These are phyloP conservation scores for Beroe ovata DNA, from an alignment of 37 sponge, comb jelly and placozoan genomes.

Conservation along the genomic window DNA sequence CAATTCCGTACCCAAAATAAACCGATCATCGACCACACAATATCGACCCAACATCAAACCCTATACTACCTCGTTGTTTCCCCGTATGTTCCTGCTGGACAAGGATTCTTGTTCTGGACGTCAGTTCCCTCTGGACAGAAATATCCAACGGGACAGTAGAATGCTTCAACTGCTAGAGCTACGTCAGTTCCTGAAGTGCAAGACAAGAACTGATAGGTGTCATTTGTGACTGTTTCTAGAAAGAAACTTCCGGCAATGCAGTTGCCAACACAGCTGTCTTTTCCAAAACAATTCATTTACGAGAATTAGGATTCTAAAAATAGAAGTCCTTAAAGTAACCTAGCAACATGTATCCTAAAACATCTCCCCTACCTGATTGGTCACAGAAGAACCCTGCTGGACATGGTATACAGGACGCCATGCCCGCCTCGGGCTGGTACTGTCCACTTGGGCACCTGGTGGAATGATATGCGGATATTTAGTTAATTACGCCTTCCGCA, in stretches of 20 bases:
- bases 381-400: conserved; percentile 30
- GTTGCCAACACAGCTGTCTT: no score
- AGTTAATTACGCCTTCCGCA: no score
- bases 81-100: conserved; percentile 67
- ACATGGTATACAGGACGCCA: conserved; percentile 14
- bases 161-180: not conserved
- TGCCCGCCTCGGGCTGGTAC: conserved; percentile 42
- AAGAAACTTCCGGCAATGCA: no score
- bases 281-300: no score
- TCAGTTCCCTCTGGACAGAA: conserved; percentile 67
- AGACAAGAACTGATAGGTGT: no score
- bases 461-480: no score
- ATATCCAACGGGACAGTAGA: conserved; percentile 67
- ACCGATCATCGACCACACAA: no score
- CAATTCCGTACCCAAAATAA: no score
- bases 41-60: no score
- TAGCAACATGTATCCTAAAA: no score
- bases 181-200: not conserved
- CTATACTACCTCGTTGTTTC: conserved; percentile 21
- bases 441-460: conserved; percentile 40
- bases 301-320: no score
- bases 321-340: no score
- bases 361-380: conserved; percentile 38
- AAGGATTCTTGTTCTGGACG: not conserved
- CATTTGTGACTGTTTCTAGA: not conserved